A percentile compares a stretch with the other conserved stretches of the same genome.
Conservation (phyloP, 2,113 vertebrate genomes). For the Xiphophorus couchianus region DNA sequence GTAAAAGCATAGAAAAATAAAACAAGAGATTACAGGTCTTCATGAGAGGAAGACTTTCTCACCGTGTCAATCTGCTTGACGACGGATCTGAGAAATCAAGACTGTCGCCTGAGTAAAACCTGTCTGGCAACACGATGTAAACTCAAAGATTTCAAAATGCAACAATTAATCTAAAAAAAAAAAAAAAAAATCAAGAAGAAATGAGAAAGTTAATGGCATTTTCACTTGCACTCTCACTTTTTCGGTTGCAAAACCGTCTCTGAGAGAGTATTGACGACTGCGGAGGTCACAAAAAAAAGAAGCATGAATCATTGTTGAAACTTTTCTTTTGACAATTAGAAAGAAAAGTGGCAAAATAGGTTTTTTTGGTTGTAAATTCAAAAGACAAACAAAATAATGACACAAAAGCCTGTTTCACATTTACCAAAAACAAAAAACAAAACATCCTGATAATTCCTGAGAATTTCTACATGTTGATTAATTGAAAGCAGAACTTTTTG, state of each 20-base stretch:
- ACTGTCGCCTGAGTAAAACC: background rate
- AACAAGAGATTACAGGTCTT: slow-evolving; percentile 3
- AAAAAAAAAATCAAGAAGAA: background rate
- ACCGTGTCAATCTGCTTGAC: background rate
- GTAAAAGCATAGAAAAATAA: slow-evolving; percentile 46
- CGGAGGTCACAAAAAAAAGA: background rate
- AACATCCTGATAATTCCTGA: background rate
- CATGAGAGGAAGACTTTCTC: slow-evolving; percentile 3
- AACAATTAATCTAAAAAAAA: too few species aligned
- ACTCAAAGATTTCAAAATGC: background rate
- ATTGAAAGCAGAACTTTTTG: background rate
- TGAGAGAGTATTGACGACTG: background rate
- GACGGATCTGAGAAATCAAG: background rate
- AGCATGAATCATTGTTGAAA: background rate
- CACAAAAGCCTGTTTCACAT: too few species aligned
- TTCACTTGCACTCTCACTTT: too few species aligned
- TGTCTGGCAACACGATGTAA: background rate
- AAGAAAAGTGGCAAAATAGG: too few species aligned
- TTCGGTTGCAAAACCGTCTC: background rate
- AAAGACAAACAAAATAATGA: too few species aligned
- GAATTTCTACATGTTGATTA: background rate
- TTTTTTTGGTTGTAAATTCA: too few species aligned
- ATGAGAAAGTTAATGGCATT: background rate
- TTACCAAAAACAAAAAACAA: too few species aligned
- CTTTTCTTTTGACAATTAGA: too few species aligned